Conservation (phyloP, 30 jellyfish, hydroid and myxozoan species). For the Mastigias papua region DNA sequence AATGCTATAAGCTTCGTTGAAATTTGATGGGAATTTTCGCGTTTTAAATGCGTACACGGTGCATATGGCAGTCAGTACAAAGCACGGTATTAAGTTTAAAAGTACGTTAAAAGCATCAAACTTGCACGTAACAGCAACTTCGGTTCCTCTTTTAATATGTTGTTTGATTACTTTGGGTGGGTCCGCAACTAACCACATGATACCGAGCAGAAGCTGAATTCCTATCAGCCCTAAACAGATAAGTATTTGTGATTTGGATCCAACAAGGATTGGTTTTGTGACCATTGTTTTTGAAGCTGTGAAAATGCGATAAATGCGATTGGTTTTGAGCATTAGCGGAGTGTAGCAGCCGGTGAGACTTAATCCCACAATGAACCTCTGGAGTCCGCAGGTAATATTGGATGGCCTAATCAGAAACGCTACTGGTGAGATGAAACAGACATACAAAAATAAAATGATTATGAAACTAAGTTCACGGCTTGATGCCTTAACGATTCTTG, state of each 20-base stretch:
- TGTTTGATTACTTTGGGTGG: slow-evolving; percentile 75
- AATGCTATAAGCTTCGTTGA: slow-evolving; percentile 91
- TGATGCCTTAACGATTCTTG: slow-evolving; percentile 80
- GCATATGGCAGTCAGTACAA: slow-evolving; percentile 87
- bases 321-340: slow-evolving; percentile 89
- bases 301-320: slow-evolving; percentile 91
- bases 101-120: slow-evolving; percentile 64
- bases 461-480: slow-evolving; percentile 87
- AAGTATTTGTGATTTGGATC: slow-evolving; percentile 88
- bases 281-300: slow-evolving; percentile 66
- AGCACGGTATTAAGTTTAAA: slow-evolving; percentile 76
- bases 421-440: slow-evolving; percentile 67
- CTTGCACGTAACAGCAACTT: slow-evolving; percentile 77
- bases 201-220: slow-evolving; percentile 78
- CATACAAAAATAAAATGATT: slow-evolving; percentile 58
- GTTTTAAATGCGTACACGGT: slow-evolving; percentile 94
- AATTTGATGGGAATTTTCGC: slow-evolving; percentile 91
- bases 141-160: slow-evolving; percentile 22
- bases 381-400: slow-evolving; percentile 66
- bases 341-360: slow-evolving; percentile 93
- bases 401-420: slow-evolving; percentile 60
- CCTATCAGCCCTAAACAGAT: slow-evolving; percentile 79
- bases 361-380: slow-evolving; percentile 82
- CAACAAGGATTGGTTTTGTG: slow-evolving; percentile 72
- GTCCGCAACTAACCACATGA: slow-evolving; percentile 90